A percentile compares a stretch with the other conserved stretches of the same genome.
These are phyloP conservation scores for Leucosticte australis DNA, from an alignment of 2,113 vertebrate genomes.

Conservation along the genomic window DNA sequence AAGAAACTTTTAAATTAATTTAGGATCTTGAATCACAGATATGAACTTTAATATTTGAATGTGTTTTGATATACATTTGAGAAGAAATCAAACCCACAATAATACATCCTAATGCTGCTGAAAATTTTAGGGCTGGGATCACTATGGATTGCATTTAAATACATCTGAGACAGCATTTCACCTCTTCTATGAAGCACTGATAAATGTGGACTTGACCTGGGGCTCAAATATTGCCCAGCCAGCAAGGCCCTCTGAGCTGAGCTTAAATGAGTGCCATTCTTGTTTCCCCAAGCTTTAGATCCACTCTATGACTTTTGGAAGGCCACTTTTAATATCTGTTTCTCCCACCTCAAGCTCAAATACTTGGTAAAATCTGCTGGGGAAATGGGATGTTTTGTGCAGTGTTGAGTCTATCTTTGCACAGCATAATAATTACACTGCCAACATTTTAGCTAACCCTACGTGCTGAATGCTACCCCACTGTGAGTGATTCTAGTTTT, in stretches of 20 bases:
- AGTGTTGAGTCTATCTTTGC: neutral
- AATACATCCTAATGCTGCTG: neutral
- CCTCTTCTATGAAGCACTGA: neutral
- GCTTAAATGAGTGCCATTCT: neutral
- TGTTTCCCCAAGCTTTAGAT: neutral
- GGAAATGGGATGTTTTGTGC: slow-evolving; percentile 1
- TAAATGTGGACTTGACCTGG: accelerated
- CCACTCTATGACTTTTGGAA: neutral
- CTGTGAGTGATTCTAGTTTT: slow-evolving; percentile 40
- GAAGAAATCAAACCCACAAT: neutral
- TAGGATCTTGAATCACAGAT: neutral
- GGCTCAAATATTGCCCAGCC: neutral
- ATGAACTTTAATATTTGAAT: neutral
- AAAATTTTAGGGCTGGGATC: neutral
- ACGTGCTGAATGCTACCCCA: neutral
- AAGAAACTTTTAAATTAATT: neutral
- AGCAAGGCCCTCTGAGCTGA: neutral
- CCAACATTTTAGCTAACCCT: neutral
- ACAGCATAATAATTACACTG: neutral
- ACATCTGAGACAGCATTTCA: neutral
- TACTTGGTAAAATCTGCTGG: neutral
- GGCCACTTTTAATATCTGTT: neutral
- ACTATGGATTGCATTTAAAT: neutral
- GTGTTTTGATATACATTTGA: neutral
- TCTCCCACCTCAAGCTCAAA: neutral